Evolutionary conservation across 2,888 invertebrate genomes (phyloP), one percentile per base, ranked within the genome.

Genomic region (Andrena bicolor): DNA sequence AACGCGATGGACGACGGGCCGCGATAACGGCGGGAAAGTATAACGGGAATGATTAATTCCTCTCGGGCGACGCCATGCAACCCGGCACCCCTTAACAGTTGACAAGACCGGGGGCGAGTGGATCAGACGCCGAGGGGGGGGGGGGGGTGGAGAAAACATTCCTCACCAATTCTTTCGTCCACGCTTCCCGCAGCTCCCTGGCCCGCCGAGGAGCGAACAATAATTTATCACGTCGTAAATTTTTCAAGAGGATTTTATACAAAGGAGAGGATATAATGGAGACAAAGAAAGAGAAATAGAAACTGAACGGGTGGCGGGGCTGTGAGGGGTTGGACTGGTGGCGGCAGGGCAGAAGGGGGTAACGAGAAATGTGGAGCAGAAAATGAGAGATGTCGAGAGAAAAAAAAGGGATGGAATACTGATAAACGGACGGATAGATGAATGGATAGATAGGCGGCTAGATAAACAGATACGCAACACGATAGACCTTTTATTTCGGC

Each of bases 221-320:
- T 85, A 83, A 85, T 86, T 87, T 87, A 85, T 87, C 83, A 78
- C 79, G 76, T 56, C 82, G 84, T 86, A 82, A 86, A 86, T 84
- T 82, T 79, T 84, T 82, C 84, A 86, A 72, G 86, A 75, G 77
- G 82, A 84, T 81, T 75, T 76, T 63, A 61, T 66, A 79, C 49
- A 76, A 78, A 65, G 65, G 32, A 56, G 35, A 63, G 68, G 58
- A 58, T 28, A 61, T 23, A 32, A 26, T 20, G 60, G 72, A 60
- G 53, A 73, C 68, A 72, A 60, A 65, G 58, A 73, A 61, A 65
- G 76, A 73, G 68, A 81, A 80, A 72, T 72, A 69, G 75, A 76
- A 78, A 73, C 68, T 73, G 78, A 64, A 61, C 35, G 56, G 23
- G 53, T 20, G 63, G 48, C 2, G 32, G 26, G 1, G 16, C 0